Evolutionary conservation across 2,888 invertebrate species (phyloP).

Genomic region (Apotomis turbidana): DNA sequence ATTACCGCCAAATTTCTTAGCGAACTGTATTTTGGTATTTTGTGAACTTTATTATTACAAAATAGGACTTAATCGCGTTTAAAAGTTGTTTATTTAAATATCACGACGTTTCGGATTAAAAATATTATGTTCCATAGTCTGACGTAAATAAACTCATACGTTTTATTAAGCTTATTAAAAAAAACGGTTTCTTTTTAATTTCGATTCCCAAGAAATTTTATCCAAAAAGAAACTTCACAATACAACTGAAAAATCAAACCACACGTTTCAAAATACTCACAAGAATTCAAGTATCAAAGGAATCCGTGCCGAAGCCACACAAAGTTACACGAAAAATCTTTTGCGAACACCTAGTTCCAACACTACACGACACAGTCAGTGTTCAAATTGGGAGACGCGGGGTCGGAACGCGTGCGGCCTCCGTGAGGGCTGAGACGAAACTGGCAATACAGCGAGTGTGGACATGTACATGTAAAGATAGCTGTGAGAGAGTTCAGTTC

Average conservation of each 20-base stretch:
- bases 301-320: slow-evolving; percentile 34
- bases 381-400: slow-evolving; percentile 42
- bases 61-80: no score
- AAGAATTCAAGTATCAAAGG: slow-evolving; percentile 14
- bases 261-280: slow-evolving; percentile 21
- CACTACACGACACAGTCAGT: slow-evolving; percentile 46
- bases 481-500: not conserved
- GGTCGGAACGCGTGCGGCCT: slow-evolving; percentile 45
- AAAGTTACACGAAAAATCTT: slow-evolving; percentile 35
- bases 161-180: no score
- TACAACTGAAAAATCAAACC: not conserved
- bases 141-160: not conserved
- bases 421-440: slow-evolving; percentile 43
- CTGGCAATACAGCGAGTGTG: slow-evolving; percentile 43
- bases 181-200: no score
- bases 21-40: not conserved
- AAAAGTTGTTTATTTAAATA: no score
- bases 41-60: no score
- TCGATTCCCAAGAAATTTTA: no score
- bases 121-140: no score
- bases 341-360: slow-evolving; percentile 29
- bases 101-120: no score
- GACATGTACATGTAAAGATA: slow-evolving; percentile 22
- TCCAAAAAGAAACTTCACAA: not conserved
- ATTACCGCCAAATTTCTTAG: not conserved